Evolutionary conservation across 2,113 vertebrate genomes (phyloP), one percentile per base, ranked within the genome.

Genomic region (Nibea albiflora): DNA sequence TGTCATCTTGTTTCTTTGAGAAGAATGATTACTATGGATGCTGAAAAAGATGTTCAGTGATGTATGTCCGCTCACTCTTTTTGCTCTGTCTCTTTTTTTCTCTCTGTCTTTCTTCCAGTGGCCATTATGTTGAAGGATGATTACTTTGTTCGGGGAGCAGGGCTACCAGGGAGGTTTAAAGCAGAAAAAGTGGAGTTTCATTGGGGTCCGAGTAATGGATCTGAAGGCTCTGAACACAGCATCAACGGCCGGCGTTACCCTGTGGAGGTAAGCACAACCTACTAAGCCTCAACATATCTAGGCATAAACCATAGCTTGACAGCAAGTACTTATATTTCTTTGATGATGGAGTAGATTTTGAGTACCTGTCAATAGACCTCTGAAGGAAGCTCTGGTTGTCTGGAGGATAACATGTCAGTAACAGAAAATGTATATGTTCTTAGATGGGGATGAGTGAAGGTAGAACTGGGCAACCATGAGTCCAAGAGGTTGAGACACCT

Each of bases 181-280:
- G 98, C 97, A 0, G 98, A 98, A 91, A 99, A 98, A 94, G 96
- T 99, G 76, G 97, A 99, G 88, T 99, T 99, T 90, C 98, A 99
- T 83, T 99, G 98, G 98, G 98, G 98, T 71, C 97, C 98, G 46
- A 98, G 95, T 94, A 98, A 98, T 1, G 97, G 96, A 61, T 99
- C 97, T 0, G 96, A 96, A 0, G 98, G 98, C 73, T 99, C 98
- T 0, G 98, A 99, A 52, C 98, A 99, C 94, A 98, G 98, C 90
- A 94, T 99, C 94, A 96, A 97, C 0, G 94, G 97, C 85, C 95
- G 93, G 82, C 96, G 96, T 70, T 99, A 96, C 93, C 98, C 97
- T 0, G 97, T 99, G 24, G 98, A 99, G 97, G 98, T 98, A 93
- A 97, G 97, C 16, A 47, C 54, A 72, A 31, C 24, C 28, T 58